Base-by-base conservation (phyloP, 2,113 vertebrate genomes). In the Acanthisitta chloris region DNA sequence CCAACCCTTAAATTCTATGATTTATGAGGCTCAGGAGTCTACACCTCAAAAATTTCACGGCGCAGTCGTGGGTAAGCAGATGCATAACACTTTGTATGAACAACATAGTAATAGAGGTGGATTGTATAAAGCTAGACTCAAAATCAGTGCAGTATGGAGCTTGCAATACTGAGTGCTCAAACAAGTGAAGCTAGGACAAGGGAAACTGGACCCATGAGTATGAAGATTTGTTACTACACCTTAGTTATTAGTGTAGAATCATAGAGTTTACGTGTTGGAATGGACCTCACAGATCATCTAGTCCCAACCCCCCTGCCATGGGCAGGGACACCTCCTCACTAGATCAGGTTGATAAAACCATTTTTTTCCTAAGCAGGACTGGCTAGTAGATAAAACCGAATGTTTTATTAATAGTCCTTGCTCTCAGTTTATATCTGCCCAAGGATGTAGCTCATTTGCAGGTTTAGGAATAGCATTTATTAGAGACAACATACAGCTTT, bases 391-490 rank as follows among this genome's bases (percentile, higher is more conserved):
- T 58, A 65, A 48, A 86, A 23, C 42, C 83, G 3, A 59, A 40
- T 66, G 59, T 83, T 91, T 93, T 95, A 86, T 92, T 96, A 89
- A 78, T 78, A 86, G 80, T 72, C 93, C 74, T 4, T 69, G 42
- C 65, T 83, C 66, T 73, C 54, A 82, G 15, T 80, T 54, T 34
- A 62, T 85, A 46, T 6, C 4, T 46, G 26, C 76, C 66, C 58
- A 58, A 58, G 66, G 78, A 61, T 77, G 33, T 24, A 55, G 78
- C 72, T 84, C 67, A 43, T 92, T 85, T 82, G 54, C 92, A 64
- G 93, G 43, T 91, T 80, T 59, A 65, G 65, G 55, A 91, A 72
- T 34, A 73, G 72, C 64, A 43, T 90, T 91, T 93, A 52, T 96
- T 96, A 76, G 83, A 70, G 73, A 65, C 92, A 92, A 55, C 71